Percentiles rank a stretch among this genome's conserved stretches.
phyloP scores from a whole-genome alignment of 2,113 vertebrate genomes.

The Pseudorasbora parva region DNA sequence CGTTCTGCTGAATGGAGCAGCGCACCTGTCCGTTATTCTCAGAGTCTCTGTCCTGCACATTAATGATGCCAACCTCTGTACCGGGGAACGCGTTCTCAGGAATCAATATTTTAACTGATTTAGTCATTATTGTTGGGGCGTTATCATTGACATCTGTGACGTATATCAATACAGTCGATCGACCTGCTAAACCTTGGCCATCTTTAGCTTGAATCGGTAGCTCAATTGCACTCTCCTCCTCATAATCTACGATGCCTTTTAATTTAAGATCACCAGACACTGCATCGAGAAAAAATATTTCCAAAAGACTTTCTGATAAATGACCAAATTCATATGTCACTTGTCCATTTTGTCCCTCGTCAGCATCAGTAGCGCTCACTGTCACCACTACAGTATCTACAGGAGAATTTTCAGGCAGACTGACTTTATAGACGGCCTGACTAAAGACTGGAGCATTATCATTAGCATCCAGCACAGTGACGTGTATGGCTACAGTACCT shows the following conservation, averaged over 20 bases:
- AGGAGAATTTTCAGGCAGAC: constrained; percentile 66
- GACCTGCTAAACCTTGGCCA: constrained; percentile 54
- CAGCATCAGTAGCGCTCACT: no score
- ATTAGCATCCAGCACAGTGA: constrained; percentile 11
- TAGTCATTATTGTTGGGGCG: constrained; percentile 66
- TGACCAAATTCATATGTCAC: no score
- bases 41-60: constrained; percentile 75
- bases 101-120: no score
- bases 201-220: not conserved
- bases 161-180: constrained; percentile 69
- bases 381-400: constrained; percentile 7
- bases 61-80: constrained; percentile 77
- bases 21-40: constrained; percentile 61
- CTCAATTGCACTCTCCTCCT: constrained; percentile 1
- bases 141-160: constrained; percentile 80
- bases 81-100: constrained; percentile 71
- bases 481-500: not conserved
- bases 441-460: constrained; percentile 11
- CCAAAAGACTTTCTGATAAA: not conserved
- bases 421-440: constrained; percentile 59
- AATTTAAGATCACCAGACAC: constrained; percentile 45
- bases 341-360: no score
- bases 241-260: constrained; percentile 50
- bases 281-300: constrained; percentile 48
- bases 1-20: no score